phyloP scores from a whole-genome alignment of 2,113 vertebrate species.

The Elanus axillaris region DNA sequence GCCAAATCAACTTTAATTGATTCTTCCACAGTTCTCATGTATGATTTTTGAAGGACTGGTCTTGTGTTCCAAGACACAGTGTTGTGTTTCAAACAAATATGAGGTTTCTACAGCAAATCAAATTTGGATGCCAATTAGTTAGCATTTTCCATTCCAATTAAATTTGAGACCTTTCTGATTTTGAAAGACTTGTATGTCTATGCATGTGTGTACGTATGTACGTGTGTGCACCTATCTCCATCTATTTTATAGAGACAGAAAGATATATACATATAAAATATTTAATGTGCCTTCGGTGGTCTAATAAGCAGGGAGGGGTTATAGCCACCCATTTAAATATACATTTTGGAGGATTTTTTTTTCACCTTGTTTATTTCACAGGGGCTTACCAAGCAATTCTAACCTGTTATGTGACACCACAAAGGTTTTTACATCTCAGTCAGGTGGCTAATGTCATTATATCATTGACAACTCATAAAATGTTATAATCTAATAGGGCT shows the following conservation, averaged over 20 bases:
- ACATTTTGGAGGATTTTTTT: neutral
- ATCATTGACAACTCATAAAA: conserved; percentile 71
- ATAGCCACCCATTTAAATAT: conserved; percentile 26
- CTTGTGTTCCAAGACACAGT: conserved; percentile 75
- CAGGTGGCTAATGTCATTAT: conserved; percentile 73
- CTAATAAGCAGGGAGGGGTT: conserved; percentile 68
- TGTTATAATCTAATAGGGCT: conserved; percentile 69
- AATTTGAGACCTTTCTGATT: conserved; percentile 80
- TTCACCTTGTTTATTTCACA: conserved; percentile 61
- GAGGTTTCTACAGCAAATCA: conserved; percentile 80
- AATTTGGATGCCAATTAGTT: conserved; percentile 82
- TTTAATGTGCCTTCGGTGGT: conserved; percentile 56
- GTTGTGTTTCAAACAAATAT: conserved; percentile 80
- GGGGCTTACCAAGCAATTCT: conserved; percentile 56
- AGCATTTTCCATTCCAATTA: conserved; percentile 81
- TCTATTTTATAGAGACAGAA: conserved; percentile 29
- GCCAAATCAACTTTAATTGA: conserved; percentile 88
- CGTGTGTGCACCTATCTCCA: neutral
- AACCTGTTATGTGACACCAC: conserved; percentile 68
- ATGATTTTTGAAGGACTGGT: conserved; percentile 77
- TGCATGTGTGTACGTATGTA: neutral
- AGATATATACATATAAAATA: neutral
- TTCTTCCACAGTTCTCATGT: conserved; percentile 72
- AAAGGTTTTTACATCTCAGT: conserved; percentile 66
- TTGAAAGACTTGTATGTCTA: conserved; percentile 65